Evolutionary conservation across 2,113 vertebrate genomes (phyloP), one percentile per base, ranked within the genome.

Genomic region (Brachyhypopomus occidentalis): DNA sequence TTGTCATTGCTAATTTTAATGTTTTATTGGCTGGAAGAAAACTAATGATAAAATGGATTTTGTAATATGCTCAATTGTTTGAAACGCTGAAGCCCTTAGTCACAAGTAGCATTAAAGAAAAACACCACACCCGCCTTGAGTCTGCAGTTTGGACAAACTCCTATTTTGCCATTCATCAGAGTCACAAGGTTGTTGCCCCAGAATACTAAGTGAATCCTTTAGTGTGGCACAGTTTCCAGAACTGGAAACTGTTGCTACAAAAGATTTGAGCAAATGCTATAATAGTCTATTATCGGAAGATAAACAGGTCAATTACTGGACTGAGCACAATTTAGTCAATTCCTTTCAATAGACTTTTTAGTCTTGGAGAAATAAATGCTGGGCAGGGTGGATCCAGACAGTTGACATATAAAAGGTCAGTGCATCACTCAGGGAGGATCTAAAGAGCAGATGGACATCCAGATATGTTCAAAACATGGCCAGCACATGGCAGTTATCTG

Each of bases 401-500:
- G 59, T 60, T 9, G 23, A 56, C 63, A 60, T 36, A 22, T 75
- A 30, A 27, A 27, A 16, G 72, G 72, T 81, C 72, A 75, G 36
- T 59, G 64, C 34, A 70, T 70, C 66, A 70, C 41, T 41, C 36
- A 19, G 9, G 36, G 19, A 81, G 56, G 79, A 81, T 70, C 72
- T 75, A 60, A 81, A 75, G 63, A 81, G 48, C 38, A 20, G 34
- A 79, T 71, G 3, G 20, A 38, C 69, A 8, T 16, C 16, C 19
- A 36, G n/a, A 63, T 34, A 72, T 23, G 75, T 59, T 69, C 34
- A 52, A 75, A 75, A 34, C 63, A 58, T 56, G 70, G 48, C 27
- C 27, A 80, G 55, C 78, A 74, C 79, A 64, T 80, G 79, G 41
- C 79, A 73, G 70, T 73, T 38, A 63, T 63, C 56, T 72, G 58